These are phyloP conservation scores for Noctua janthina DNA, from an alignment of 2,888 invertebrate genomes.

Conservation along the genomic window DNA sequence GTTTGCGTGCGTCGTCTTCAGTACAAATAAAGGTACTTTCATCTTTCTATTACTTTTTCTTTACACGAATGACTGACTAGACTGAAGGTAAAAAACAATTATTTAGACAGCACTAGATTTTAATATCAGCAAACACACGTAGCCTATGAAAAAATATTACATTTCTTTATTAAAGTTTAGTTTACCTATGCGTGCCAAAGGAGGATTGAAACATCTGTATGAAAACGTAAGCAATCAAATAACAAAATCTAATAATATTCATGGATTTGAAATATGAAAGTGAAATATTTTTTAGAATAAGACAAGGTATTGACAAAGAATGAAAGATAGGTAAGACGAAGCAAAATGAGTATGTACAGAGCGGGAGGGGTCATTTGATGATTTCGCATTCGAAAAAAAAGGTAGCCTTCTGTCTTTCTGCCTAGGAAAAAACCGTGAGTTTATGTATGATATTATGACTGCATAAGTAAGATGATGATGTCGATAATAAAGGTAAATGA, in stretches of 20 bases:
- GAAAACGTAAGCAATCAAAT: slow-evolving; percentile 20
- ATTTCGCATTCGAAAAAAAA: too few relatives aligned
- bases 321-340: background rate
- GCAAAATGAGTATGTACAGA: background rate
- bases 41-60: background rate
- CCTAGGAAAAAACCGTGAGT: background rate
- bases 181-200: slow-evolving; percentile 5
- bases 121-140: slow-evolving; percentile 22
- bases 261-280: slow-evolving; percentile 1
- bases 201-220: slow-evolving; percentile 29
- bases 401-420: background rate
- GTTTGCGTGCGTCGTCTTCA: background rate
- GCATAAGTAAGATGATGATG: background rate
- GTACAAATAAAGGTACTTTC: background rate
- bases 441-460: background rate
- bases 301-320: background rate
- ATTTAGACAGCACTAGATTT: slow-evolving; percentile 9
- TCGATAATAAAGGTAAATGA: background rate
- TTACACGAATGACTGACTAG: background rate
- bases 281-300: background rate
- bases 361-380: too few relatives aligned
- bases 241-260: slow-evolving; percentile 11
- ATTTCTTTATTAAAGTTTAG: slow-evolving; percentile 37
- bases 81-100: background rate
- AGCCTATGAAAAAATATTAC: slow-evolving; percentile 14